Evolutionary conservation across 2,797 vertebrate genomes (phyloP), one percentile per base, ranked within the genome.

Genomic region (Melanotaenia boesemani): DNA sequence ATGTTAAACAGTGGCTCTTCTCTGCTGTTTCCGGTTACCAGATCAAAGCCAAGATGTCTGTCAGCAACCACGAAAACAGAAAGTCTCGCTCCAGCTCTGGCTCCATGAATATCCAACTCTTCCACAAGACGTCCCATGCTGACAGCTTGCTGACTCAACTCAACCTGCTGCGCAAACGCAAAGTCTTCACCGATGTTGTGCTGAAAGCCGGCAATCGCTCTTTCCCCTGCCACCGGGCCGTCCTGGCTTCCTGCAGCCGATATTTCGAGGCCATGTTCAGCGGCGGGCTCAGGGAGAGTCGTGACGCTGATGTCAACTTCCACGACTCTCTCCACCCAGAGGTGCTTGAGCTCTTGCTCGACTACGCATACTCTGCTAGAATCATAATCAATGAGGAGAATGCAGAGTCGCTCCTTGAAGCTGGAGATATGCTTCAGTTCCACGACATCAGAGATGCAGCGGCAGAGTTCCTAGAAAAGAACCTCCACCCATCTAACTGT

Each of bases 251-350:
- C 24, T 96, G 96, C 44, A 96, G 96, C 71, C 93, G 95, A 3
- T 96, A 96, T 71, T 96, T 96, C 22, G 96, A 96, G 85, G 96
- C 96, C 76, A 96, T 96, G 96, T 96, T 96, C 82, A 92, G 92
- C 0, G 91, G 95, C 0, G 96, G 96, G 18, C 92, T 96, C 36
- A 88, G 94, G 79, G 96, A 96, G 89, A 96, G 95, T 54, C 91
- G 91, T 0, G 95, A 96, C 0, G 81, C 84, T 0, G 95, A 96
- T 20, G 95, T 96, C 63, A 93, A 96, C 90, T 96, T 96, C 77
- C 94, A 95, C 0, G 95, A 96, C 84, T 93, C 95, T 0, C 89
- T 96, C 48, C 96, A 96, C 64, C 96, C 96, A 0, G 96, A 96
- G 85, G 96, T 96, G 13, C 89, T 96, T 85, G 96, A 96, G 91